Conservation (phyloP, 2,797 vertebrate species). For the Psittacula echo region DNA sequence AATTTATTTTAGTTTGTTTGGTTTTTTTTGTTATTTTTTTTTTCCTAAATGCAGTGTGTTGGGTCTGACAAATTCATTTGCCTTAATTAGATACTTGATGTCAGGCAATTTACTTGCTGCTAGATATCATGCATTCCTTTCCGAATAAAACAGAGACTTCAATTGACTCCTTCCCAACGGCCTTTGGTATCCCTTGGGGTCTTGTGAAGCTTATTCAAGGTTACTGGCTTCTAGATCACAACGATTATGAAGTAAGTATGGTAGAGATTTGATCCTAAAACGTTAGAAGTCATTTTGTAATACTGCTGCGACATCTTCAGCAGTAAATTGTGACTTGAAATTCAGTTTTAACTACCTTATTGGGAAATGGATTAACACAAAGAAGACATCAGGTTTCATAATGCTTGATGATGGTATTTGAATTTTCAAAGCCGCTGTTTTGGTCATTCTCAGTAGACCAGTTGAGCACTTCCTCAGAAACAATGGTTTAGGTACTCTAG, state of each 20-base stretch:
- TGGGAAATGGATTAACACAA: not conserved
- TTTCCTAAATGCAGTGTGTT: not conserved
- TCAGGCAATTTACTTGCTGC: conserved; percentile 93
- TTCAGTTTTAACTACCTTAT: not conserved
- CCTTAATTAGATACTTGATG: conserved; percentile 74
- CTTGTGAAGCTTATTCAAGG: conserved; percentile 93
- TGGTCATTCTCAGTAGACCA: not conserved
- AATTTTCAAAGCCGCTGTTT: not conserved
- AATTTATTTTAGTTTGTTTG: not conserved
- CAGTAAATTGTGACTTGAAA: not conserved
- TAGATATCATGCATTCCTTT: conserved; percentile 93
- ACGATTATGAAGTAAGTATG: conserved; percentile 87
- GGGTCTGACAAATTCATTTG: not conserved
- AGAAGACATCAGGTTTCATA: not conserved
- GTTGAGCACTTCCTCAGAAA: not conserved
- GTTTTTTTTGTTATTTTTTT: not conserved
- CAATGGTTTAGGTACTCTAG: not conserved
- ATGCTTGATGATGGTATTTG: not conserved
- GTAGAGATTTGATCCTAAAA: not conserved
- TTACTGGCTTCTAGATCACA: conserved; percentile 95
- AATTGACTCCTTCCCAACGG: conserved; percentile 90
- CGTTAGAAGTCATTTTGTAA: not conserved
- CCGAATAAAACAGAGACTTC: conserved; percentile 87
- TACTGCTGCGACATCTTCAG: not conserved
- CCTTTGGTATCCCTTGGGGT: conserved; percentile 90